phyloP scores from a whole-genome alignment of 1,140 invertebrate species.

The Aleiodes sp. region DNA sequence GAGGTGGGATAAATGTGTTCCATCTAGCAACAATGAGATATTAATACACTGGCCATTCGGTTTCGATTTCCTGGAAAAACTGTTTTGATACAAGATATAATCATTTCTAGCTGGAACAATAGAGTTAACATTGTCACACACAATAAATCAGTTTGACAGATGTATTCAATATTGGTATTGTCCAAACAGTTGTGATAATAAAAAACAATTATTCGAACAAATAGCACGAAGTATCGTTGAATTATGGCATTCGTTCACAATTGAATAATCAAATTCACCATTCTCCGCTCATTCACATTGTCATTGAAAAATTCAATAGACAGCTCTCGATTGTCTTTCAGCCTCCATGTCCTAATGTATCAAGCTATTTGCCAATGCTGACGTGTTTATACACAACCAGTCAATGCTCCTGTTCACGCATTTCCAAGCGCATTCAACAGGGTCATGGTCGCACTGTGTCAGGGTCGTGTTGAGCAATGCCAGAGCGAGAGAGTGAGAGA shows the following conservation, averaged over 20 bases:
- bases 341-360: background rate
- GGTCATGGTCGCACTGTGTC: slow-evolving; percentile 51
- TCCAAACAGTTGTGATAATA: background rate
- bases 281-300: too few relatives aligned
- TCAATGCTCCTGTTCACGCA: slow-evolving; percentile 14
- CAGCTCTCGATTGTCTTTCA: background rate
- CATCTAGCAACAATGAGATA: slow-evolving; percentile 64
- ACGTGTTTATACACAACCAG: background rate
- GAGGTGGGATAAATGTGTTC: slow-evolving; percentile 52
- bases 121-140: background rate
- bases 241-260: too few relatives aligned
- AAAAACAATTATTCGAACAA: too few relatives aligned
- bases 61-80: slow-evolving; percentile 65
- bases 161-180: background rate
- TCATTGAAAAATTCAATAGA: too few relatives aligned
- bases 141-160: background rate
- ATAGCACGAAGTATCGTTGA: too few relatives aligned
- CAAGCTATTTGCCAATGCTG: background rate
- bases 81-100: background rate
- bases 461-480: slow-evolving; percentile 42
- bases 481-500: slow-evolving; percentile 43
- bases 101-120: background rate
- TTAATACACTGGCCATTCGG: slow-evolving; percentile 62
- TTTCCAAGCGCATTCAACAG: slow-evolving; percentile 40
- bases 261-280: background rate